Evolutionary conservation across 2,113 vertebrate genomes (phyloP), one percentile per base, ranked within the genome.

Genomic region (Labrus mixtus): DNA sequence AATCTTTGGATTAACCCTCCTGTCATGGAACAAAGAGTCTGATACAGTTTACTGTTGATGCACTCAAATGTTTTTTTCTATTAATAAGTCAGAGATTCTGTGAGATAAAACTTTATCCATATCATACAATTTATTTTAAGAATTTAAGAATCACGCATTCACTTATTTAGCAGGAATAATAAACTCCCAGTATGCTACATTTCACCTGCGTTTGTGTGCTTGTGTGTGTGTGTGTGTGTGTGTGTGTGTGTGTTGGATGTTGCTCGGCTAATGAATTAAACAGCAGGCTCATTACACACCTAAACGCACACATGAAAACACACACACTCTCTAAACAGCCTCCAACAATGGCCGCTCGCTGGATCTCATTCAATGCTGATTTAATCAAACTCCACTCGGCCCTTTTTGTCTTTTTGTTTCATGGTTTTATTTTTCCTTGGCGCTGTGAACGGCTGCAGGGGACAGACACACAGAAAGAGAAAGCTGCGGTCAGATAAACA

Each of bases 321-420:
- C 76, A 76, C 82, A 59, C 37, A 10, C 54, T 12, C 46, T 72
- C 73, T 25, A 61, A 86, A 86, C 82, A 80, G 79, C 83, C 76
- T 85, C 53, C 60, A 86, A 89, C 85, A 91, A 82, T 70, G 76
- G 78, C 81, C 68, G 61, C 83, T 88, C 82, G 39, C 62, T 45
- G 61, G 80, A 71, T 77, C 82, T 76, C 73, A 81, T 88, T 91
- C 87, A 81, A 54, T 37, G 33, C 63, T 83, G 87, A 91, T 91
- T 92, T 84, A 91, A 91, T 93, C 89, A 90, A 86, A 89, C 78
- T 73, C 73, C 59, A 59, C 81, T 76, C 73, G 68, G 88, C 85
- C 91, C 87, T 87, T 87, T 73, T n/a, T 19, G 6, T 53, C 86
- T 79, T 82, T 81, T 85, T 79, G 81, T 79, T 63, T 55, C 16